These are phyloP conservation scores for Hydrozoanthus gracilis DNA, from an alignment of 92 coral and sea anemone species.

Conservation along the genomic window DNA sequence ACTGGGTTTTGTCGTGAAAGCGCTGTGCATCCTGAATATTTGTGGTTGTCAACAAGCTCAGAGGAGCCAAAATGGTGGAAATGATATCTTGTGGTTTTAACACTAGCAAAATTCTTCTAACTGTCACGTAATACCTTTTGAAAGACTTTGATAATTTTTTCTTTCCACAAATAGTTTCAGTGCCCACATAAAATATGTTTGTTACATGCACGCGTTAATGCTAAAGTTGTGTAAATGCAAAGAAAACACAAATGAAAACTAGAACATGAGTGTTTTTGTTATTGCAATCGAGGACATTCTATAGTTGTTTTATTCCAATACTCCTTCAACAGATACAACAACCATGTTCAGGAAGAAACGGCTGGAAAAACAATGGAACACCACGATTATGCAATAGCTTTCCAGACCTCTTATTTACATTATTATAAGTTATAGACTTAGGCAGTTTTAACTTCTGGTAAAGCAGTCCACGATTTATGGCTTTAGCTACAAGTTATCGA, in stretches of 20 bases:
- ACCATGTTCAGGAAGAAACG: no score
- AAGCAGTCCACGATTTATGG: not conserved
- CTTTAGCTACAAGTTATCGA: not conserved
- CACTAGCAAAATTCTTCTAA: not conserved
- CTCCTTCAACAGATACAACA: no score
- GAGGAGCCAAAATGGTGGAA: not conserved
- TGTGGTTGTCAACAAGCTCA: not conserved
- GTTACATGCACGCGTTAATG: no score
- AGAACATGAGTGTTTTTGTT: no score
- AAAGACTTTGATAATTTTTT: not conserved
- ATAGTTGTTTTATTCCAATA: no score
- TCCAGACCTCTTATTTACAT: not conserved
- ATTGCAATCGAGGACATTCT: no score
- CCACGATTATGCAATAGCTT: no score
- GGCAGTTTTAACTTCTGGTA: not conserved
- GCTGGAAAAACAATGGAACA: no score
- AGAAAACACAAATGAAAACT: no score
- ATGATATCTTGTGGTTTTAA: conserved; percentile 10
- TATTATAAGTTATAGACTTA: not conserved
- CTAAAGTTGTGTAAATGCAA: no score
- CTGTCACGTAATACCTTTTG: not conserved
- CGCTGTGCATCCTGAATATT: not conserved
- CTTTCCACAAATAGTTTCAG: not conserved
- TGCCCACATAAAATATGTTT: not conserved
- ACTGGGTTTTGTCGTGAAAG: not conserved